Percentiles rank a stretch among this genome's conserved stretches.
These are phyloP conservation scores for Petrocephalus sullivani DNA, from an alignment of 2,797 vertebrate genomes.

Conservation along the genomic window DNA sequence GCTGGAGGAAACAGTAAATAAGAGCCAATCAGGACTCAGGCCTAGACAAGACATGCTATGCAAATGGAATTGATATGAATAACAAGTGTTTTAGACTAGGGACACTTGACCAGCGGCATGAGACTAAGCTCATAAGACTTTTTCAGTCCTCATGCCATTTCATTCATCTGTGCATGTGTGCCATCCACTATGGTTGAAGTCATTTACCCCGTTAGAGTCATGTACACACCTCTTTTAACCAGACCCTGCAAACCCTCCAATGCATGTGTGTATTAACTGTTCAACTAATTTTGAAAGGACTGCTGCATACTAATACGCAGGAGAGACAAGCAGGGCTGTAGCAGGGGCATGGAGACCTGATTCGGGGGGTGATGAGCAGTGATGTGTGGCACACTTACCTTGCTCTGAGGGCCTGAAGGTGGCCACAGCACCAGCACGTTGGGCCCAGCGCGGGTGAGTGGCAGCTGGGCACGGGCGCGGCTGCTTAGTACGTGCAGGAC, in stretches of 20 bases:
- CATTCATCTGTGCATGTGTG: not conserved
- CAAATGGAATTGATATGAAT: not conserved
- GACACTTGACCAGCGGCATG: not conserved
- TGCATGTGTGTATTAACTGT: not conserved
- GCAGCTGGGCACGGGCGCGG: conserved; percentile 61
- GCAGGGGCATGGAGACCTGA: not conserved
- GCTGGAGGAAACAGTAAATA: not conserved
- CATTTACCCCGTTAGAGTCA: not conserved
- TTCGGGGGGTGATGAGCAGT: not conserved
- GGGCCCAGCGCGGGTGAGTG: conserved; percentile 69
- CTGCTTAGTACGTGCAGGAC: conserved; percentile 69
- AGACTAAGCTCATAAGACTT: no score
- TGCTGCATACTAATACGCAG: not conserved
- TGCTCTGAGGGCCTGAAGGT: conserved; percentile 27
- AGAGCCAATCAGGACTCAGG: not conserved
- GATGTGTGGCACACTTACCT: conserved; percentile 26
- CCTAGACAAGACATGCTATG: not conserved
- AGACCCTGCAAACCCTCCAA: not conserved
- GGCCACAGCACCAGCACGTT: conserved; percentile 72
- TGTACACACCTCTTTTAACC: not conserved
- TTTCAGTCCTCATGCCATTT: not conserved
- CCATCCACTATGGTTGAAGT: not conserved
- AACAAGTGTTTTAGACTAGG: not conserved
- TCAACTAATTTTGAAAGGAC: not conserved
- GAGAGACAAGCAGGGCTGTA: not conserved